Evolutionary conservation across 1,140 invertebrate species (phyloP).

Genomic region (Drosophila prosaltans): DNA sequence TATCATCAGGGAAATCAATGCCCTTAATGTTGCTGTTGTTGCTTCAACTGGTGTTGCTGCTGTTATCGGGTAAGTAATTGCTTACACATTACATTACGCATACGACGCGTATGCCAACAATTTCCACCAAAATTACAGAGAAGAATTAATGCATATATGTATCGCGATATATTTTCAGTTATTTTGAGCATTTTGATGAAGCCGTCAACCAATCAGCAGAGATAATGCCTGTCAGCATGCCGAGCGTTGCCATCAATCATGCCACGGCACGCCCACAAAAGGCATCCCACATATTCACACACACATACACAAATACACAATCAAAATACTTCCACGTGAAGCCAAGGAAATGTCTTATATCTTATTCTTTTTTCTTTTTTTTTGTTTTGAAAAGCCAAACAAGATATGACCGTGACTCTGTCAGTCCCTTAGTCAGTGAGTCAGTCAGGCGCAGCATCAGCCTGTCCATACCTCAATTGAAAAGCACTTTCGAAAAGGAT

Average conservation of each 20-base stretch:
- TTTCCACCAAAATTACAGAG: constrained; percentile 21
- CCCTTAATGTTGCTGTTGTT: constrained; percentile 23
- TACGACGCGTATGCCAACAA: constrained; percentile 31
- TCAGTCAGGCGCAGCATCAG: constrained; percentile 31
- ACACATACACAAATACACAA: constrained; percentile 3
- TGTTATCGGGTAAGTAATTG: constrained; percentile 36
- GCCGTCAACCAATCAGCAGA: constrained; percentile 34
- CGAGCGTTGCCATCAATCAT: constrained; percentile 67
- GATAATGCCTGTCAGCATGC: constrained; percentile 62
- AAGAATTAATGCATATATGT: constrained; percentile 32
- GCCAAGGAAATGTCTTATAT: constrained; percentile 18
- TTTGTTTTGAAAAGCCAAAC: constrained; percentile 22
- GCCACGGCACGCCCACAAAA: constrained; percentile 28
- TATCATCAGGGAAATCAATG: constrained; percentile 77
- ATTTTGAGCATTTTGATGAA: constrained; percentile 60
- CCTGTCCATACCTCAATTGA: constrained; percentile 72
- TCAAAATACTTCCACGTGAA: neutral
- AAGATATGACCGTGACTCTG: constrained; percentile 45
- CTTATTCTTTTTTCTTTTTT: neutral
- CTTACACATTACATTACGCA: constrained; percentile 54
- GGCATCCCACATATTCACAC: constrained; percentile 1
- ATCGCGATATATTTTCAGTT: constrained; percentile 34
- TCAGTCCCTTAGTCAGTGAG: constrained; percentile 38
- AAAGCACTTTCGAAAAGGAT: constrained; percentile 75
- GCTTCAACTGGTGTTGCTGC: neutral